Base-by-base conservation (phyloP, 2,888 invertebrate genomes). In the Thalpophila matura region DNA sequence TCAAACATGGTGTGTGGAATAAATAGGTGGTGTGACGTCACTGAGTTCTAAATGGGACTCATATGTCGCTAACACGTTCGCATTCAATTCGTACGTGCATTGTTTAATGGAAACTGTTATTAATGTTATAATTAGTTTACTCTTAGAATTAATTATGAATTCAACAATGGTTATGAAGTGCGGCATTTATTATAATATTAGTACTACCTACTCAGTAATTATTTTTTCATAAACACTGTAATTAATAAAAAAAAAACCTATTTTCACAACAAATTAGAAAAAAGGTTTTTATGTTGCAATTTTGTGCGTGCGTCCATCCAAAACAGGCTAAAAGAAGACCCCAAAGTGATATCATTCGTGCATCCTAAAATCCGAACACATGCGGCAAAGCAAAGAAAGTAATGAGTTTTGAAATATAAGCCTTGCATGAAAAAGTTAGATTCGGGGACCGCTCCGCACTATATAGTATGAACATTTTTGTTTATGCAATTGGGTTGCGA, bases 41-140 rank as follows among this genome's bases (percentile, higher is more conserved):
- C 35, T 29, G 31, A 31, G 6, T 35, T 47, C 59, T 69, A 77
- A 77, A 74, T 75, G 31, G 64, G 45, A 64, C 60, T 42, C 68
- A 67, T 51, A 56, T 74, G 70, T 77, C 59, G 42, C 64, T 24
- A 64, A 69, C 78, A 74, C 20, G 63, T 54, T 60, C 59, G 64
- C 60, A 58, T 69, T 60, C 63, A 77, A 57, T 60, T 74, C 42
- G 43, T 42, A 60, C 56, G 40, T 69, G 57, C 69, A 61, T 56
- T 57, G 69, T 51, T 64, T 59, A 56, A 69, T 77, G 57, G 50
- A 55, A 77, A 74, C 46, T 74, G 46, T 64, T 69, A 68, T 64
- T 51, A 75, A 73, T 53, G 66, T 49, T 63, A 56, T 67, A 73
- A 77, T 77, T 77, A 77, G 74, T 67, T 67, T 47, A 42, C 62